These are phyloP conservation scores for Dicyrtoma fusca DNA, from an alignment of 2,888 invertebrate genomes.

Conservation along the genomic window DNA sequence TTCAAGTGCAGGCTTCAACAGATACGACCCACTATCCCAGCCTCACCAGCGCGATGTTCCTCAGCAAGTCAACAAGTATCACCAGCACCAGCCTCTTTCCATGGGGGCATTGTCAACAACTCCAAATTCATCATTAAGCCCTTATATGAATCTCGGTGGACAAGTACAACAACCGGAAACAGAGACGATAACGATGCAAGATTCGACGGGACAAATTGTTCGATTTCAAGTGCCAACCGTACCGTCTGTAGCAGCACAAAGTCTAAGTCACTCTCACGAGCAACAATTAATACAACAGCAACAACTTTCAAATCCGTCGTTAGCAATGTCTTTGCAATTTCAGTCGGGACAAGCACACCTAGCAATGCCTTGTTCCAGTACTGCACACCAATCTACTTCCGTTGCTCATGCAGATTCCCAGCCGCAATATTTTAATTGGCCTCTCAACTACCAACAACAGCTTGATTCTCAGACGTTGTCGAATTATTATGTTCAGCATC, in stretches of 20 bases:
- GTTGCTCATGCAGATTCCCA: not conserved
- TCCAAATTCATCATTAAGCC: not conserved
- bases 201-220: conserved; percentile 19
- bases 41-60: not conserved
- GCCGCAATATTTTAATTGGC: too few species aligned
- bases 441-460: too few species aligned
- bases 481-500: not conserved
- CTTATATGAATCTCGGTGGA: too few species aligned
- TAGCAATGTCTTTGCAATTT: not conserved
- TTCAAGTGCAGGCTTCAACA: too few species aligned
- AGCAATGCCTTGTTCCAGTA: not conserved
- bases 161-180: not conserved
- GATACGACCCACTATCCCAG: not conserved
- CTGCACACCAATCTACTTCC: not conserved
- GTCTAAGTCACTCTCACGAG: not conserved
- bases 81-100: not conserved
- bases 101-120: too few species aligned
- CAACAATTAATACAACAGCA: conserved; percentile 5
- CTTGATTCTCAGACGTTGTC: too few species aligned
- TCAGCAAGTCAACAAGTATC: not conserved
- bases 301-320: not conserved
- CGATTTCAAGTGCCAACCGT: conserved; percentile 26
- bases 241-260: not conserved
- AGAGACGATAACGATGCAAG: conserved; percentile 36
- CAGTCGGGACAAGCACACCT: not conserved